Evolutionary conservation across 2,113 vertebrate genomes (phyloP).

Genomic region (Alligator sinensis): DNA sequence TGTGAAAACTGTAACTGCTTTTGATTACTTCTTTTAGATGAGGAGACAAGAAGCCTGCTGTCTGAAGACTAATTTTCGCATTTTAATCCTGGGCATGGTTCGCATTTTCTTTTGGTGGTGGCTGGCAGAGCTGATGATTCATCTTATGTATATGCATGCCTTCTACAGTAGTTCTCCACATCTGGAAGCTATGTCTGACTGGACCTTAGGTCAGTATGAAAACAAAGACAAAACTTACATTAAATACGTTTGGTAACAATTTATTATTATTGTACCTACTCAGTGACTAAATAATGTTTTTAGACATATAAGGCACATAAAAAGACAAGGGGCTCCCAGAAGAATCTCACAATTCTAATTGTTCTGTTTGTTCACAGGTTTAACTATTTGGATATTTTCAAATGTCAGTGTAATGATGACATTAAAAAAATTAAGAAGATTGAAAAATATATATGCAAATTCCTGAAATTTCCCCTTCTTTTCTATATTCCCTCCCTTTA

Average conservation of each 20-base stretch:
- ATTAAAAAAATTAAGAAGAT: not conserved
- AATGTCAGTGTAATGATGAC: not conserved
- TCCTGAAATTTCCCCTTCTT: not conserved
- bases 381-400: not conserved
- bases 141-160: slow-evolving; percentile 93
- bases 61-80: slow-evolving; percentile 39
- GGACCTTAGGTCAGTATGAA: slow-evolving; percentile 89
- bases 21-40: slow-evolving; percentile 82
- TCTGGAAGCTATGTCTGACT: slow-evolving; percentile 87
- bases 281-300: not conserved
- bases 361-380: no score
- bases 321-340: no score
- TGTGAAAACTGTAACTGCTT: not conserved
- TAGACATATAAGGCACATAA: not conserved
- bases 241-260: not conserved
- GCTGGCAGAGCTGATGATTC: slow-evolving; percentile 91
- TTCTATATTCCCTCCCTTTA: not conserved
- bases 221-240: not conserved
- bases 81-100: slow-evolving; percentile 73
- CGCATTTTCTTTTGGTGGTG: slow-evolving; percentile 92
- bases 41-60: slow-evolving; percentile 69
- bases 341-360: no score
- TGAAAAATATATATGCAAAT: not conserved
- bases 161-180: slow-evolving; percentile 87
- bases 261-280: not conserved